phyloP scores from a whole-genome alignment of 2,797 vertebrate genomes.

The Oryzias dopingdopingensis region DNA sequence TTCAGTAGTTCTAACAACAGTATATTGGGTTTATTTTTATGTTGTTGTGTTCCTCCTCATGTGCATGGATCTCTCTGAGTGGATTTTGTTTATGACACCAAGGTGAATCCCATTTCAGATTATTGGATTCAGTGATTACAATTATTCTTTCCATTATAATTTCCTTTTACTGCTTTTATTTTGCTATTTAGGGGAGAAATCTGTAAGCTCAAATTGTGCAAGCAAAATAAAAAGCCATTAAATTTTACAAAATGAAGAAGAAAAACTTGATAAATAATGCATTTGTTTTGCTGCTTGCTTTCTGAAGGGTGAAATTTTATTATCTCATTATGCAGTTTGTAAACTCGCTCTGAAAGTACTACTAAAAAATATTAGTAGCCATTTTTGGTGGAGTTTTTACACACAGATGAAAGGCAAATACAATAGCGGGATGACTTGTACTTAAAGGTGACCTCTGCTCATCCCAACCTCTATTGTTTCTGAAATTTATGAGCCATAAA shows the following conservation, averaged over 20 bases:
- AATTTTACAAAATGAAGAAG: constrained; percentile 26
- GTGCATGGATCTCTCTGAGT: not conserved
- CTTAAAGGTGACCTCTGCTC: too few relatives aligned
- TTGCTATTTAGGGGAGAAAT: constrained; percentile 36
- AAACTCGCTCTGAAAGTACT: too few relatives aligned
- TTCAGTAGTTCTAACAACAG: constrained; percentile 38
- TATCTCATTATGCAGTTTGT: too few relatives aligned
- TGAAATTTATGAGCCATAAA: too few relatives aligned
- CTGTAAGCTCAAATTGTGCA: constrained; percentile 11
- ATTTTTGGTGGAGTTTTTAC: too few relatives aligned
- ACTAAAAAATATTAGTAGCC: too few relatives aligned
- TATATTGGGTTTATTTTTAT: constrained; percentile 20
- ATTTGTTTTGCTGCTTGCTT: constrained; percentile 31
- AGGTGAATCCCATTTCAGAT: constrained; percentile 63
- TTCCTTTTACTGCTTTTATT: constrained; percentile 47
- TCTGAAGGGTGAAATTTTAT: constrained; percentile 6
- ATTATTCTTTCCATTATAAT: constrained; percentile 57
- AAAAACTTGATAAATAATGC: constrained; percentile 54
- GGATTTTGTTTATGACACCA: constrained; percentile 35
- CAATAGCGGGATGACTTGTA: too few relatives aligned
- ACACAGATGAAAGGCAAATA: too few relatives aligned
- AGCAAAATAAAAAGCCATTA: constrained; percentile 29
- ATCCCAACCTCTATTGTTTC: too few relatives aligned
- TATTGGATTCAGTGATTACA: constrained; percentile 65
- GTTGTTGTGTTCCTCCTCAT: constrained; percentile 3